phyloP scores from a whole-genome alignment of 1,140 invertebrate species.

The Lordiphosa clarofinis region DNA sequence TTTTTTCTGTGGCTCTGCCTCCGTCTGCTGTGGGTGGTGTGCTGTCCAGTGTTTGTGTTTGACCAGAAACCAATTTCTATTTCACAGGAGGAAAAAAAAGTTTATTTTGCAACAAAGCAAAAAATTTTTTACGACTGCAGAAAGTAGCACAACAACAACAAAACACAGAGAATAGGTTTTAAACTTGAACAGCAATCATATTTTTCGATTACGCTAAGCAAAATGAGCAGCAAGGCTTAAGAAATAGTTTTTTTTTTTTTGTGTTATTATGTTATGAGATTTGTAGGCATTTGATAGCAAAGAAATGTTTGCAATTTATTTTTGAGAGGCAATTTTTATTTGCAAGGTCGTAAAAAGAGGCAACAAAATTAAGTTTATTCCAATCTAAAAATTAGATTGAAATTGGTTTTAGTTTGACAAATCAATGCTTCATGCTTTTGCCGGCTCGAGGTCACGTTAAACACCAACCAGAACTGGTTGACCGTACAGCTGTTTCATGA shows the following conservation, averaged over 20 bases:
- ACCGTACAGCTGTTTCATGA: no score
- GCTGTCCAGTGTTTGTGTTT: slow-evolving; percentile 38
- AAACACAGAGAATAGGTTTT: slow-evolving; percentile 34
- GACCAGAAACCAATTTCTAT: slow-evolving; percentile 72
- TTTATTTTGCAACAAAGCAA: slow-evolving; percentile 53
- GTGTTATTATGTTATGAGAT: slow-evolving; percentile 12
- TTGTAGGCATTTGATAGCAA: slow-evolving; percentile 29
- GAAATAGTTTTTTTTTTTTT: slow-evolving; percentile 24
- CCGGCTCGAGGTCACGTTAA: no score
- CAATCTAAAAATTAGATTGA: no score
- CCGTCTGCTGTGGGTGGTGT: slow-evolving; percentile 14
- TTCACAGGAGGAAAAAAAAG: slow-evolving; percentile 50
- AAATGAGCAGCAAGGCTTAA: slow-evolving; percentile 2
- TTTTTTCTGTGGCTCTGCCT: slow-evolving; percentile 10
- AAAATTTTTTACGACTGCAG: slow-evolving; percentile 34
- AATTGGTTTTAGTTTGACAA: no score
- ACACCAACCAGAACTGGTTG: no score
- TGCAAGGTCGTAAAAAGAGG: background rate
- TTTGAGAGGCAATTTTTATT: slow-evolving; percentile 1
- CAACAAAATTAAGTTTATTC: background rate
- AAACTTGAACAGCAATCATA: slow-evolving; percentile 41
- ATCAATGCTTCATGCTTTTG: no score
- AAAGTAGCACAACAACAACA: slow-evolving; percentile 26
- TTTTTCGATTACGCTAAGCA: slow-evolving; percentile 22
- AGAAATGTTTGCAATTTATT: slow-evolving; percentile 3